Conservation (phyloP, 2,888 invertebrate species). For the Osedax fenrisi region DNA sequence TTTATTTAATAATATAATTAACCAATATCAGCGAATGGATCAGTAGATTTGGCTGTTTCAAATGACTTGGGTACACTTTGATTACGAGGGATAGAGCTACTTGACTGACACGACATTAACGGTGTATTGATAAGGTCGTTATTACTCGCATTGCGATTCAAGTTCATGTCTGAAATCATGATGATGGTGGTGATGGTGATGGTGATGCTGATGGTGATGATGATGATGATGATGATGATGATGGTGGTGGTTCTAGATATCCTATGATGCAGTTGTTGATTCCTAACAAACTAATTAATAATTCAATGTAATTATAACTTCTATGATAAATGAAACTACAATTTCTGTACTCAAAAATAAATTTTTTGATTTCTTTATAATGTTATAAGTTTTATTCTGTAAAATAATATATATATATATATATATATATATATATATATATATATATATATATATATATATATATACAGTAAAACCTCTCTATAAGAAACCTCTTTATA, state of each 20-base stretch:
- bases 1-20: too few species aligned
- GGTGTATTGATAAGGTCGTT: neutral
- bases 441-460: too few species aligned
- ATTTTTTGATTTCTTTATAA: neutral
- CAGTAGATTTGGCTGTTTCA: slow-evolving; percentile 34
- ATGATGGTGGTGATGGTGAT: neutral
- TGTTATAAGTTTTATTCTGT: neutral
- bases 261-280: slow-evolving; percentile 26
- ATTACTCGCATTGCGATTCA: neutral
- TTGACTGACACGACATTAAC: neutral
- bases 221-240: neutral
- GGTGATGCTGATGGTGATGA: neutral
- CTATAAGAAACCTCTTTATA: too few species aligned
- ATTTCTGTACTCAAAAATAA: too few species aligned
- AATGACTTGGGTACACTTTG: slow-evolving; percentile 24
- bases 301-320: too few species aligned
- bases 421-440: neutral
- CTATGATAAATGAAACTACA: too few species aligned
- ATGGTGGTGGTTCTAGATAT: slow-evolving; percentile 43
- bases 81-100: neutral
- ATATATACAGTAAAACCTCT: too few species aligned
- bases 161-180: neutral
- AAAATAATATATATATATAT: neutral
- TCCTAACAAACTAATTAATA: too few species aligned
- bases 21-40: slow-evolving; percentile 47